Evolutionary conservation across 2,797 vertebrate genomes (phyloP).

Genomic region (Chaenodraco wilsoni): DNA sequence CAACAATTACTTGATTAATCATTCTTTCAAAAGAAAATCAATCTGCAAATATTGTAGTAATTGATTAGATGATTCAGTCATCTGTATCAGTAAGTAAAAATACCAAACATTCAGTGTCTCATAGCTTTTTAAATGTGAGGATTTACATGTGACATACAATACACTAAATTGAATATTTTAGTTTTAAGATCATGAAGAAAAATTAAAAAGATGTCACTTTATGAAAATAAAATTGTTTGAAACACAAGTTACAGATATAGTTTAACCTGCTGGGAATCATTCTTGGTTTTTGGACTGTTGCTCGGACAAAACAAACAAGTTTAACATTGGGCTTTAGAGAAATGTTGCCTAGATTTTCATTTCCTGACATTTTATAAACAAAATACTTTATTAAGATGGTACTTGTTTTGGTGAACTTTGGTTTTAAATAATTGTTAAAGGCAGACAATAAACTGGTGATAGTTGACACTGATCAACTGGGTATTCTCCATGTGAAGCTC

Average conservation of each 20-base stretch:
- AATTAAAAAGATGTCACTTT: neutral
- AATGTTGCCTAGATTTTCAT: neutral
- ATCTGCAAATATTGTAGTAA: neutral
- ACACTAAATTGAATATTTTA: neutral
- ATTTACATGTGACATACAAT: neutral
- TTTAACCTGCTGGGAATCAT: neutral
- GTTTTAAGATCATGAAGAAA: neutral
- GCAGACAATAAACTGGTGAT: neutral
- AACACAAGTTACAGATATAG: no score
- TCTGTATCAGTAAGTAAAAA: neutral
- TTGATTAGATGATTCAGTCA: neutral
- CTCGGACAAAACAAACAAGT: neutral
- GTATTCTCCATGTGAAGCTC: neutral
- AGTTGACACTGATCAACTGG: neutral
- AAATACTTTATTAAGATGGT: neutral
- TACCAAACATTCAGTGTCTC: neutral
- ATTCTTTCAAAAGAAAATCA: neutral
- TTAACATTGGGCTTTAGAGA: neutral
- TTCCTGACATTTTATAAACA: neutral
- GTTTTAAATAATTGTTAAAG: neutral
- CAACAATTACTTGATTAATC: neutral
- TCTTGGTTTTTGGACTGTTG: neutral
- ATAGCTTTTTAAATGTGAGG: neutral
- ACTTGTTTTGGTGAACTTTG: neutral
- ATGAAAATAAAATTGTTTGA: neutral